phyloP scores from a whole-genome alignment of 30 jellyfish, hydroid and myxozoan genomes.

The Nemopilema nomurai region DNA sequence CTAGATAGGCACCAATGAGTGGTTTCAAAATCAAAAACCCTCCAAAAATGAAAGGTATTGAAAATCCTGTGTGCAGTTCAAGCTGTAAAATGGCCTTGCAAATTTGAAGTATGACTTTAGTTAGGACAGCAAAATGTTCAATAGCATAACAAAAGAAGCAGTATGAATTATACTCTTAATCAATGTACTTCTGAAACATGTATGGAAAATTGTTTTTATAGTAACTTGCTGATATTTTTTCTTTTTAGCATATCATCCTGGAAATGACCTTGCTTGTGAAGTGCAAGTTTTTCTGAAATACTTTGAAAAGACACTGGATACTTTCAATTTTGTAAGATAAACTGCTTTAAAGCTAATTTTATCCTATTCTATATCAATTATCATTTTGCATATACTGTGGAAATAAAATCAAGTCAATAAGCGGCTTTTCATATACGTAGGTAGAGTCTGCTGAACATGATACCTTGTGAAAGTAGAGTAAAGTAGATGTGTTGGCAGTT shows the following conservation, averaged over 20 bases:
- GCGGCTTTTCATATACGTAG: not conserved
- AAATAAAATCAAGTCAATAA: not conserved
- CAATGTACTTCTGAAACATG: not conserved
- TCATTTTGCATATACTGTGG: not conserved
- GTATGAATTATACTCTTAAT: too few species aligned
- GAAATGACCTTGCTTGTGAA: conserved; percentile 33
- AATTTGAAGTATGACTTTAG: too few species aligned
- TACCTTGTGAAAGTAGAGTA: not conserved
- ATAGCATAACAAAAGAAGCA: not conserved
- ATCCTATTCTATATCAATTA: not conserved
- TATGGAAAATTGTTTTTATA: too few species aligned
- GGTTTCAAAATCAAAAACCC: too few species aligned
- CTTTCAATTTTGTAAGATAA: conserved; percentile 16
- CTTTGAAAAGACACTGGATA: conserved; percentile 20
- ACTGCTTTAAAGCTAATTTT: not conserved
- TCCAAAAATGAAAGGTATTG: too few species aligned
- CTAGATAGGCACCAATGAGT: too few species aligned
- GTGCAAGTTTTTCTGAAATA: conserved; percentile 24
- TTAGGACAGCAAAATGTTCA: too few species aligned
- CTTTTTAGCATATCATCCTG: conserved; percentile 17
- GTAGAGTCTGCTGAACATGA: not conserved
- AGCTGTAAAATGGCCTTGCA: too few species aligned
- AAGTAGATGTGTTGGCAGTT: not conserved
- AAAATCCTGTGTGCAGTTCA: too few species aligned
- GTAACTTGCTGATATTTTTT: not conserved